Percentiles rank a stretch among this genome's conserved stretches.
These are phyloP conservation scores for Drosophila grimshawi DNA, from an alignment of 1,140 invertebrate genomes.

Conservation along the genomic window DNA sequence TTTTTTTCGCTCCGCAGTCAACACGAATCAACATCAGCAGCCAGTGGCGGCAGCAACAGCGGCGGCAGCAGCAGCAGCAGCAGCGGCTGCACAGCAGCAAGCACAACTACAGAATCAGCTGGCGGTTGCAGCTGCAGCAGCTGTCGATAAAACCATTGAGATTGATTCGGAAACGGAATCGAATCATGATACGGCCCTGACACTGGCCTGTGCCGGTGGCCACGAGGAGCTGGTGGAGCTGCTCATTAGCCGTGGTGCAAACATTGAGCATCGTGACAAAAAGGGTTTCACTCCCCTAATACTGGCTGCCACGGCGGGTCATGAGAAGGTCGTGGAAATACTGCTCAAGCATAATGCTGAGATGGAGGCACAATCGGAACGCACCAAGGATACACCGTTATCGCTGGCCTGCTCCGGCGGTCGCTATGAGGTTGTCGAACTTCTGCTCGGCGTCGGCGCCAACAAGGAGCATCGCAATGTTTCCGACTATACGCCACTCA, in stretches of 20 bases:
- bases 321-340: conserved; percentile 97
- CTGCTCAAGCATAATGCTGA: conserved; percentile 96
- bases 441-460: conserved; percentile 94
- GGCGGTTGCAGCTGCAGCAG: conserved; percentile 75
- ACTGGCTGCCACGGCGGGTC: conserved; percentile 97
- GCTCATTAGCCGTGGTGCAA: conserved; percentile 94
- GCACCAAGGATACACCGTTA: conserved; percentile 99
- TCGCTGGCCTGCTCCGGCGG: conserved; percentile 99
- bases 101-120: conserved; percentile 83
- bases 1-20: conserved; percentile 32
- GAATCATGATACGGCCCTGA: conserved; percentile 99
- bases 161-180: conserved; percentile 98
- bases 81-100: conserved; percentile 66
- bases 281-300: conserved; percentile 99
- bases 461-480: conserved; percentile 99
- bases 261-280: conserved; percentile 99
- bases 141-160: conserved; percentile 90
- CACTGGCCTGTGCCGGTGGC: conserved; percentile 98
- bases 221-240: conserved; percentile 98
- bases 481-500: conserved; percentile 99
- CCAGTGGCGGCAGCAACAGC: conserved; percentile 63
- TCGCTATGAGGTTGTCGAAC: conserved; percentile 97
- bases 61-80: conserved; percentile 50
- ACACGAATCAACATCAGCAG: conserved; percentile 73
- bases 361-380: conserved; percentile 98